Base-by-base conservation (phyloP, 2,888 invertebrate species). In the Callyntrura guangdongensis region DNA sequence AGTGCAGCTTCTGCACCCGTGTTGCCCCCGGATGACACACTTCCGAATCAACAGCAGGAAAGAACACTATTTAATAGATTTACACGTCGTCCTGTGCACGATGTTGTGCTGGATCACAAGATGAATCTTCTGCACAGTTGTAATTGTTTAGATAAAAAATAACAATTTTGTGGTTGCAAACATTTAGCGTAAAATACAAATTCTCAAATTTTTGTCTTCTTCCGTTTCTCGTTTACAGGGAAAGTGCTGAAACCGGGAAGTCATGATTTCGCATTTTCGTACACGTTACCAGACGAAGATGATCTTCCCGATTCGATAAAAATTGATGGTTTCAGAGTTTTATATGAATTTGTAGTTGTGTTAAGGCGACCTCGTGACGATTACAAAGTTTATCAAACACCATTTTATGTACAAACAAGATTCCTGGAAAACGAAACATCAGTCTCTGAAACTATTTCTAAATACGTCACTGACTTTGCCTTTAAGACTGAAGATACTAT, bases 181-280 rank as follows among this genome's bases (percentile, higher is more conserved):
- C n/a, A n/a, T n/a, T n/a, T n/a, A n/a, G n/a, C n/a, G n/a, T n/a
- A n/a, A n/a, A n/a, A n/a, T n/a, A n/a, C n/a, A n/a, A n/a, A n/a
- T n/a, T n/a, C n/a, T n/a, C n/a, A n/a, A n/a, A n/a, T n/a, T n/a
- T n/a, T n/a, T 67, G 67, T 12, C 17, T 17, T 59, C 14, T 59
- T n/a, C 12, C 25, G 59, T 36, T 47, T 20, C n/a, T n/a, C n/a
- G n/a, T n/a, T 67, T 3, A 6, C 72, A 91, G 92, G 92, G 92
- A 91, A 90, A 77, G 92, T 92, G 59, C 27, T 92, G 12, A 92
- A 92, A 67, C 92, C 92, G 1, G 92, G 92, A 22, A 84, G 90
- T 36, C 92, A 92, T 59, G 88, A 91, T 59, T 92, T 92, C 74
- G 56, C 84, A 1, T 92, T 92, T 74, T 88, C 84, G 0, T 91